Evolutionary conservation across 2,888 invertebrate species (phyloP), one percentile per base, ranked within the genome.

Genomic region (Cyclophora albipunctata): DNA sequence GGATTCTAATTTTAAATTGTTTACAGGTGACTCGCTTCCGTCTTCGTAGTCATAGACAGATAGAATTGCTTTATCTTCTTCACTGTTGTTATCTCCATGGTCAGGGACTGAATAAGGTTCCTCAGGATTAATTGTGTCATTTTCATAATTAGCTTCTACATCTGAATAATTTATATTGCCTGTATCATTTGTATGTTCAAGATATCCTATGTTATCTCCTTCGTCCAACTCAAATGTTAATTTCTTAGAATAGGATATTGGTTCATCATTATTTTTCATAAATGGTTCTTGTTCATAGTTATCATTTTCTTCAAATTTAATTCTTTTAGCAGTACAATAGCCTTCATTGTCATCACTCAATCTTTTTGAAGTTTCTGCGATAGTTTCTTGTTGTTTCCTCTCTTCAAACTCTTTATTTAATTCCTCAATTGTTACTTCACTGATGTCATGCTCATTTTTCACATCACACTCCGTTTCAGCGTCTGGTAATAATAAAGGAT

Each of bases 21-120:
- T 79, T 49, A 76, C 71, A 49, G 81, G 78, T 50, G 83, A 81
- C 50, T 78, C 75, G 75, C 83, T 84, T 62, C 71, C 76, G 53
- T 81, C 84, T 71, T 88, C 84, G 81, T 81, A 84, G 55, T 87
- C 85, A 78, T 81, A 84, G 5, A 79, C 69, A 53, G 80, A 79
- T 7, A 71, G 66, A 46, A 81, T 78, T 20, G 76, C 79, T 70
- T 86, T 85, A 53, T 81, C 83, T 49, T 84, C 82, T 64, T 84
- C 81, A 73, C 81, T 84, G 45, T 81, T 81, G 43, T 81, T 79
- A 55, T 86, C 84, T 46, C 61, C 75, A 55, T 75, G 74, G 46
- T 84, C 84, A 54, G 77, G 79, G 20, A 71, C 75, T 57, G 79
- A 64, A 57, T 78, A 82, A 7, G 74, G 58, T 48, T 79, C 81